These are phyloP conservation scores for Coluber constrictor DNA, from an alignment of 2,797 vertebrate genomes.

Conservation along the genomic window DNA sequence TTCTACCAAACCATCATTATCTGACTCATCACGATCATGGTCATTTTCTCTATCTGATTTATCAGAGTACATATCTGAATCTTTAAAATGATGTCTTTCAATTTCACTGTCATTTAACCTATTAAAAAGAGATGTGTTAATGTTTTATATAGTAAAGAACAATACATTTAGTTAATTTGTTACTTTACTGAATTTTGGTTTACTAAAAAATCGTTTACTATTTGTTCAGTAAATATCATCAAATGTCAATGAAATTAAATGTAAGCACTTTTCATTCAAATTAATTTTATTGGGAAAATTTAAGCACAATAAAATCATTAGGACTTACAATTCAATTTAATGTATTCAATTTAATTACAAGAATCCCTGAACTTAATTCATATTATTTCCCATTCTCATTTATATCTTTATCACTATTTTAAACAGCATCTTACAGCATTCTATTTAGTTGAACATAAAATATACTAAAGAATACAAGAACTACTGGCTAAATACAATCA, in stretches of 20 bases:
- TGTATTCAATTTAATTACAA: neutral
- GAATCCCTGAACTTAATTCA: neutral
- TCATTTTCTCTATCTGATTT: constrained; percentile 96
- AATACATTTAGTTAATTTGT: neutral
- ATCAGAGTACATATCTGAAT: constrained; percentile 94
- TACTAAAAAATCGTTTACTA: neutral
- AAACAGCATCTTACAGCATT: neutral
- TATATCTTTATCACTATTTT: neutral
- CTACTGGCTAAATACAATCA: neutral
- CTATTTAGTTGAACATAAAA: neutral
- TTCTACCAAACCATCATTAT: constrained; percentile 90
- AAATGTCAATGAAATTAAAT: neutral
- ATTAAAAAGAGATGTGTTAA: constrained; percentile 21
- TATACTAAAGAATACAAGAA: neutral
- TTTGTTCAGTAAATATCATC: neutral
- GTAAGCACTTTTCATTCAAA: neutral
- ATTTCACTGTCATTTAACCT: constrained; percentile 93
- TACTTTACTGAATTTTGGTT: neutral
- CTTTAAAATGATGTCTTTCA: constrained; percentile 86
- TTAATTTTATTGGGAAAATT: neutral
- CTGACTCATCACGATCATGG: constrained; percentile 92
- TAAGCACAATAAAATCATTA: neutral
- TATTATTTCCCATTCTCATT: neutral
- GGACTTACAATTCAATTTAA: neutral
- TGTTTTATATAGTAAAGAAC: neutral